These are phyloP conservation scores for Momotus momota DNA, from an alignment of 2,797 vertebrate species.

Conservation along the genomic window DNA sequence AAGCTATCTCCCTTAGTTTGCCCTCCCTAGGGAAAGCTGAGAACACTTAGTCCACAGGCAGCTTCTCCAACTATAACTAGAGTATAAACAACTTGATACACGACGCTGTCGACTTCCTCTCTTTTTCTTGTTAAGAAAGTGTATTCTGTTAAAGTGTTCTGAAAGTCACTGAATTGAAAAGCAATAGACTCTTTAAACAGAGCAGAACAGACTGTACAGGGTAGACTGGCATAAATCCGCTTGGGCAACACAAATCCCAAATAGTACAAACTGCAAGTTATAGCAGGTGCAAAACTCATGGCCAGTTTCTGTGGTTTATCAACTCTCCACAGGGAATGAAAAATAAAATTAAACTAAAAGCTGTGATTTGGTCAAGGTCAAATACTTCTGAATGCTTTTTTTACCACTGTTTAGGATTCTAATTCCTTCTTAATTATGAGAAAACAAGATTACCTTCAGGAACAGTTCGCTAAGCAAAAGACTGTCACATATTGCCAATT, in stretches of 20 bases:
- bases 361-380: conserved; percentile 22
- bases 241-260: background rate
- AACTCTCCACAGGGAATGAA: conserved; percentile 38
- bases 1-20: background rate
- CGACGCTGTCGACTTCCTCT: background rate
- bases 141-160: background rate
- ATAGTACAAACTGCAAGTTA: background rate
- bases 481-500: background rate
- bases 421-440: background rate
- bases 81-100: background rate
- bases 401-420: background rate
- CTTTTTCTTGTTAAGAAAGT: background rate
- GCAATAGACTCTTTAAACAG: background rate
- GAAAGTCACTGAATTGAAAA: background rate
- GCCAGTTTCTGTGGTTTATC: conserved; percentile 30
- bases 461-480: background rate
- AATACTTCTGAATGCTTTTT: background rate
- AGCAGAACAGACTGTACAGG: conserved; percentile 20
- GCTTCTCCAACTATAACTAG: background rate
- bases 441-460: background rate
- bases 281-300: conserved; percentile 15
- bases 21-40: background rate
- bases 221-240: background rate
- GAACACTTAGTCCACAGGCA: background rate
- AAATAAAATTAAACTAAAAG: background rate